Conservation (phyloP, 2,888 invertebrate genomes). For the Meliscaeva auricollis region DNA sequence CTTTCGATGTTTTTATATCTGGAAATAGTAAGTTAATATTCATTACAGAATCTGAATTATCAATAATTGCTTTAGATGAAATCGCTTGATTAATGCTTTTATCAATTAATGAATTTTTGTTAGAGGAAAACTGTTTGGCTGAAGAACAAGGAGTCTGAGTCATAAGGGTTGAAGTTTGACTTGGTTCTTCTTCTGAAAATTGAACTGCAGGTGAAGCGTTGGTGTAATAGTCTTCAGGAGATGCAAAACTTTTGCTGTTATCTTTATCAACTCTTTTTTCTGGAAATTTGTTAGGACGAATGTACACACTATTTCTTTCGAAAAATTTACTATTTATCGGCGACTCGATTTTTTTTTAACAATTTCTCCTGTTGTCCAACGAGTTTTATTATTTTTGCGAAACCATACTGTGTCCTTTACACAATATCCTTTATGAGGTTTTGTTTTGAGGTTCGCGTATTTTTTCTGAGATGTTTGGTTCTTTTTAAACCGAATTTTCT, state of each 20-base stretch:
- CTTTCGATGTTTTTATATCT: too few species aligned
- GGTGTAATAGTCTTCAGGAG: constrained; percentile 7
- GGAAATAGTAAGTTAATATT: too few species aligned
- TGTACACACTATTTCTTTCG: constrained; percentile 1
- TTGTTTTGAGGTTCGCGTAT: constrained; percentile 4
- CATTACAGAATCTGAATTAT: too few species aligned
- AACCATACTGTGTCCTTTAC: constrained; percentile 4
- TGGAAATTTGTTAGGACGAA: constrained; percentile 4
- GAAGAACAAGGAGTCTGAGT: too few species aligned
- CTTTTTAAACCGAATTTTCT: neutral
- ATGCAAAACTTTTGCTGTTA: neutral
- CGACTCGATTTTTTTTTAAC: constrained; percentile 6
- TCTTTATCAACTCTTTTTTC: neutral
- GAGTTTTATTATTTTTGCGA: constrained; percentile 9
- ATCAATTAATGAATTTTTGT: too few species aligned
- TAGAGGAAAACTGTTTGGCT: too few species aligned
- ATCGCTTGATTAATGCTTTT: too few species aligned
- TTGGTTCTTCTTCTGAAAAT: constrained; percentile 13
- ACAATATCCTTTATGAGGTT: neutral
- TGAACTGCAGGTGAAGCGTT: constrained; percentile 12
- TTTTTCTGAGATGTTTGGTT: too few species aligned
- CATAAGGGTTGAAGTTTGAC: too few species aligned
- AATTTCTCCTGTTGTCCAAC: constrained; percentile 7
- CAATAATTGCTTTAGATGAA: too few species aligned
- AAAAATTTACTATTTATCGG: neutral